Evolutionary conservation across 2,797 vertebrate species (phyloP).

Genomic region (Hylomyscus alleni): DNA sequence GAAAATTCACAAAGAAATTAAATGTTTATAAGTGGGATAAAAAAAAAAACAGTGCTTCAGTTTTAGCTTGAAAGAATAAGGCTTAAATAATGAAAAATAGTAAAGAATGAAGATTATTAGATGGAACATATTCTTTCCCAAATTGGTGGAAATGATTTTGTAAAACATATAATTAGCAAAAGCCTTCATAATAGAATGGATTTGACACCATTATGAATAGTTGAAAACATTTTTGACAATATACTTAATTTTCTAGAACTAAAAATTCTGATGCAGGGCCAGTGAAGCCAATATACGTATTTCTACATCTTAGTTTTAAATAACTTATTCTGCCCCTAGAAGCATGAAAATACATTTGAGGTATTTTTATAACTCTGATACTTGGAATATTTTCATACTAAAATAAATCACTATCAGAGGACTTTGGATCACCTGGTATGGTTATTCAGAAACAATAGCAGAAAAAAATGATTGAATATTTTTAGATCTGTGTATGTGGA

Average conservation of each 20-base stretch:
- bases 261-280: constrained; percentile 31
- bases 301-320: constrained; percentile 1
- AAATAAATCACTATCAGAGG: constrained; percentile 54
- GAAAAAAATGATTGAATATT: constrained; percentile 32
- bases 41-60: background rate
- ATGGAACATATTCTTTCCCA: constrained; percentile 1
- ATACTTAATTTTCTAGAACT: constrained; percentile 44
- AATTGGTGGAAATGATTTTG: constrained; percentile 45
- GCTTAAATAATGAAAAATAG: constrained; percentile 46
- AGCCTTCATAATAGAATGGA: background rate
- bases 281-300: background rate
- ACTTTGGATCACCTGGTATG: constrained; percentile 29
- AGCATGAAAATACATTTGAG: constrained; percentile 60
- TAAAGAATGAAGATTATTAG: constrained; percentile 38
- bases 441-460: constrained; percentile 58
- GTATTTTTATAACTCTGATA: constrained; percentile 53
- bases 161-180: constrained; percentile 2
- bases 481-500: constrained; percentile 22
- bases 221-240: constrained; percentile 55
- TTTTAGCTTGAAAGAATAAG: constrained; percentile 56
- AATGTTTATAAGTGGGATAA: background rate
- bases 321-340: background rate
- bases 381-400: constrained; percentile 57
- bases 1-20: constrained; percentile 29
- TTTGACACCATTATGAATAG: constrained; percentile 22